Evolutionary conservation across 2,797 vertebrate genomes (phyloP).

Genomic region (Epinephelus coioides): DNA sequence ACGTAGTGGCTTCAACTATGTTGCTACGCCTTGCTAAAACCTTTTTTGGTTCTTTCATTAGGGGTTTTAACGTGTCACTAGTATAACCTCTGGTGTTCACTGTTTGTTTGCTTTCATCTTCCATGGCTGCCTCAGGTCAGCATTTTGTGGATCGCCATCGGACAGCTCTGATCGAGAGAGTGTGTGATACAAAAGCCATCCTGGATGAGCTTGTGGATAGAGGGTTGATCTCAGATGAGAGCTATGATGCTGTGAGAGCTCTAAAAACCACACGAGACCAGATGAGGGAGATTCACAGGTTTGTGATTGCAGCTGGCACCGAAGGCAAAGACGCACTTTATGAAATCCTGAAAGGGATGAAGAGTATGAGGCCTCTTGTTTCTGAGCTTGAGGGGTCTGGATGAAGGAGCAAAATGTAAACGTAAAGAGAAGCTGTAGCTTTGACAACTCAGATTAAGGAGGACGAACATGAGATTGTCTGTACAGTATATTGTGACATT

Average conservation of each 20-base stretch:
- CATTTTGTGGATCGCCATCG: conserved; percentile 26
- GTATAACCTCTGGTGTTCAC: too few species aligned
- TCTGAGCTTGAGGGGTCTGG: neutral
- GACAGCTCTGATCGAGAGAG: neutral
- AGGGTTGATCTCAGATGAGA: neutral
- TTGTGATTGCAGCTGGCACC: neutral
- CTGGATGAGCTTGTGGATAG: neutral
- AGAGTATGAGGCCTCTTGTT: neutral
- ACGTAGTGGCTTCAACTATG: too few species aligned
- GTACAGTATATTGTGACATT: too few species aligned
- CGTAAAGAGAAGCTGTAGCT: neutral
- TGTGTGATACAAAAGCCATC: neutral
- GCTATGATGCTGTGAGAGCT: neutral
- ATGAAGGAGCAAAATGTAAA: neutral
- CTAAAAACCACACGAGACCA: neutral
- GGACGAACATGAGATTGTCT: neutral
- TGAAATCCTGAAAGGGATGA: conserved; percentile 21
- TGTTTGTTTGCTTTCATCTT: neutral
- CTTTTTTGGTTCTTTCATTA: too few species aligned
- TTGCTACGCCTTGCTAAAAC: too few species aligned
- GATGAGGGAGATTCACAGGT: conserved; percentile 11
- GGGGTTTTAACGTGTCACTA: too few species aligned
- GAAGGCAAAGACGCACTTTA: neutral
- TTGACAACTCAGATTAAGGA: too few species aligned
- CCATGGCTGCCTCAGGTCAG: neutral